A percentile compares a stretch with the other conserved stretches of the same genome.
Conservation (phyloP, 2,113 vertebrate genomes). For the Asarcornis scutulata region DNA sequence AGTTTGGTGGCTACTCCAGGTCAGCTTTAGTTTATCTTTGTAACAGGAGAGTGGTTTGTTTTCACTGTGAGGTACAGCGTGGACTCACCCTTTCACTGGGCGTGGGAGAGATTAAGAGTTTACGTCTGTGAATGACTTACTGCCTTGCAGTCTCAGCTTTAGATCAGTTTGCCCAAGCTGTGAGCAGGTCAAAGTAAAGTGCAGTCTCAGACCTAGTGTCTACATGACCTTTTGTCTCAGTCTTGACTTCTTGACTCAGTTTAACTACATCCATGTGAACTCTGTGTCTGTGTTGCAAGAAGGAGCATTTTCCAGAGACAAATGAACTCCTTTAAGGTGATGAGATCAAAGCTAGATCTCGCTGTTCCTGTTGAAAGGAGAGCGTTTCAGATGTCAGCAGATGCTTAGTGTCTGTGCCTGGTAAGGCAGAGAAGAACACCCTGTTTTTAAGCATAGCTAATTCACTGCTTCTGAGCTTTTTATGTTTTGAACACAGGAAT, state of each 20-base stretch:
- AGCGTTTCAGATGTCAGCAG: neutral
- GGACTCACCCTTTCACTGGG: conserved; percentile 39
- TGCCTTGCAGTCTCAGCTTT: neutral
- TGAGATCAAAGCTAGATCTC: neutral
- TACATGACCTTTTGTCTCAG: neutral
- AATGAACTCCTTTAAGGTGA: neutral
- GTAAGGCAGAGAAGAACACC: neutral
- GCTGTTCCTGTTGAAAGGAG: neutral
- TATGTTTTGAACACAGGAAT: conserved; percentile 79
- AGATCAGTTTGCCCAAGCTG: conserved; percentile 26
- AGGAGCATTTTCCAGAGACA: neutral
- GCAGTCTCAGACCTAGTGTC: neutral
- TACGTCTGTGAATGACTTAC: neutral
- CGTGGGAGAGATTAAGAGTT: conserved; percentile 53
- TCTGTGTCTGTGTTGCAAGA: neutral
- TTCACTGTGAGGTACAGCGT: neutral
- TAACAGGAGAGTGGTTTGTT: conserved; percentile 1
- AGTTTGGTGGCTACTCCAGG: conserved; percentile 96
- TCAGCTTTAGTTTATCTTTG: conserved; percentile 43
- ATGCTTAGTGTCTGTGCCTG: neutral
- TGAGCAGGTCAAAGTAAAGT: conserved; percentile 20
- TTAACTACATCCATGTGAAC: neutral
- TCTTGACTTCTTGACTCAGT: neutral
- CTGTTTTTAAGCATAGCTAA: neutral
- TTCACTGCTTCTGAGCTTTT: neutral